Evolutionary conservation across 2,888 invertebrate species (phyloP).

Genomic region (Euphydryas editha): DNA sequence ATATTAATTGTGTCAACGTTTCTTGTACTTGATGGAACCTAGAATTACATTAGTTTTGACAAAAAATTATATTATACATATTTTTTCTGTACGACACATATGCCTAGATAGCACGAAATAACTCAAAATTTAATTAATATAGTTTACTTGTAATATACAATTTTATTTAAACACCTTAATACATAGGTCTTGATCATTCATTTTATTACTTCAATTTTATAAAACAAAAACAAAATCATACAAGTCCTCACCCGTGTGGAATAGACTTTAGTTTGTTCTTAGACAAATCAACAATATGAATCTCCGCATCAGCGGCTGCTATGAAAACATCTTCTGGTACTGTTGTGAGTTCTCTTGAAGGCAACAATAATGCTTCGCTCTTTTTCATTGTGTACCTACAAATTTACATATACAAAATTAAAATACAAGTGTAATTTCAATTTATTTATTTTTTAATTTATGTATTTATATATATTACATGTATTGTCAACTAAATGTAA

Average conservation of each 20-base stretch:
- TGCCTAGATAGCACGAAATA: too few relatives aligned
- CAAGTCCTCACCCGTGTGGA: conserved; percentile 84
- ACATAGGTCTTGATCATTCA: too few relatives aligned
- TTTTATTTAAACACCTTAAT: too few relatives aligned
- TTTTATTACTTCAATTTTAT: too few relatives aligned
- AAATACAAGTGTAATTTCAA: too few relatives aligned
- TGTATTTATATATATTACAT: too few relatives aligned
- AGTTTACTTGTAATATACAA: too few relatives aligned
- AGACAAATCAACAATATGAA: conserved; percentile 90
- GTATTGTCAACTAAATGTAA: too few relatives aligned
- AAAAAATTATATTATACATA: neutral
- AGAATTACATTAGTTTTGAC: conserved; percentile 14
- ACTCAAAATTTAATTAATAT: too few relatives aligned
- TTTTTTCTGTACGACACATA: too few relatives aligned
- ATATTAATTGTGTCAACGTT: conserved; percentile 85
- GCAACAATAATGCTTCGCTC: conserved; percentile 83
- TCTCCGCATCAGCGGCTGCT: conserved; percentile 87
- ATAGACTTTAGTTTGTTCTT: conserved; percentile 89
- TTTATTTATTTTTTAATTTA: too few relatives aligned
- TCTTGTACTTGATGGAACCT: conserved; percentile 61
- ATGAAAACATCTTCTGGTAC: conserved; percentile 89
- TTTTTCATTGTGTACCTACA: conserved; percentile 76
- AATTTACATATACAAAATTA: neutral
- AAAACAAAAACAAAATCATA: too few relatives aligned
- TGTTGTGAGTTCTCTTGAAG: conserved; percentile 84